Evolutionary conservation across 2,797 vertebrate species (phyloP).

Genomic region (Euphonia xanthogaster): DNA sequence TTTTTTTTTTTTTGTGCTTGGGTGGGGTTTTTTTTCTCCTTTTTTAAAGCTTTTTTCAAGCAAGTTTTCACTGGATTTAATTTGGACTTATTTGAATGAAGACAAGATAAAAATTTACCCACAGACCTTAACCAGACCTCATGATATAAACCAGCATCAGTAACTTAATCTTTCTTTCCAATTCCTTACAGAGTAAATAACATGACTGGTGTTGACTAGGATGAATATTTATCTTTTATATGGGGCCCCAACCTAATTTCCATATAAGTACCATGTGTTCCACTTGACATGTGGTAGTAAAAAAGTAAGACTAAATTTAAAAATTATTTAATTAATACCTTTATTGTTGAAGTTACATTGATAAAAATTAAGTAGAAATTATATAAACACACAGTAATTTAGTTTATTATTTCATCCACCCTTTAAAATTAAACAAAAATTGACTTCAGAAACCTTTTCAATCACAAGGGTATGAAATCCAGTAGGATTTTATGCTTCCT

Average conservation of each 20-base stretch:
- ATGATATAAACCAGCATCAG: background rate
- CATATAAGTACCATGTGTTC: background rate
- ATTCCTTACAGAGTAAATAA: background rate
- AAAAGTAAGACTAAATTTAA: background rate
- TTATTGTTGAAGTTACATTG: background rate
- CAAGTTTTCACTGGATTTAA: background rate
- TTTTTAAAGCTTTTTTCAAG: background rate
- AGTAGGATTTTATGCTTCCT: background rate
- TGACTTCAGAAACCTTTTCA: background rate
- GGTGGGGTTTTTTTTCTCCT: accelerated
- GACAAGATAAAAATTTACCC: background rate
- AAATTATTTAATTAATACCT: background rate
- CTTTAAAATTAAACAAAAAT: background rate
- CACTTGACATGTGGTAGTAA: background rate
- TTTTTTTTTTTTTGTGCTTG: background rate
- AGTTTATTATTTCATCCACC: background rate
- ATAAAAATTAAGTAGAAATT: background rate
- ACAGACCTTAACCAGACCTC: background rate
- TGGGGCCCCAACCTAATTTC: background rate
- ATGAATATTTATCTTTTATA: background rate
- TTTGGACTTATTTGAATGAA: background rate
- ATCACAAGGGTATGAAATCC: background rate
- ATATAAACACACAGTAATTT: background rate
- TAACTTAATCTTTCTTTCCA: background rate
- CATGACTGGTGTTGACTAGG: background rate